A percentile compares a stretch with the other conserved stretches of the same genome.
These are phyloP conservation scores for Pocota personata DNA, from an alignment of 2,888 invertebrate species.

Conservation along the genomic window DNA sequence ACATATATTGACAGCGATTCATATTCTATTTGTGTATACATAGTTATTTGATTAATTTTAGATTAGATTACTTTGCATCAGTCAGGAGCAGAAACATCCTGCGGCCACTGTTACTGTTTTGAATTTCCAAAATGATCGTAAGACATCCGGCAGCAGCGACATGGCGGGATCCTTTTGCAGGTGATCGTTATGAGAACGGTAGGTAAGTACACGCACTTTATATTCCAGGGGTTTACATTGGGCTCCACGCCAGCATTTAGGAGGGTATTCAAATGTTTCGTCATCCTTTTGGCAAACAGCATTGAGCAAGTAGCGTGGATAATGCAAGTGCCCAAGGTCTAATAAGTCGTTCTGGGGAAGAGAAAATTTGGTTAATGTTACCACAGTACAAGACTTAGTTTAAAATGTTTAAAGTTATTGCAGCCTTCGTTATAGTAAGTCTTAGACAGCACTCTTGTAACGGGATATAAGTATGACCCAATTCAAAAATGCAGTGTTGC, in stretches of 20 bases:
- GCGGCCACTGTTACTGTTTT: slow-evolving; percentile 80
- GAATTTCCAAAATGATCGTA: slow-evolving; percentile 79
- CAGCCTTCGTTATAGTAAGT: too few species aligned
- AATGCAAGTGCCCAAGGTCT: slow-evolving; percentile 80
- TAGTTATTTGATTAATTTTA: slow-evolving; percentile 27
- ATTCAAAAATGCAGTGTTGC: too few species aligned
- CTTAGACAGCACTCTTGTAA: too few species aligned
- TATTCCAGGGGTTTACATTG: slow-evolving; percentile 81
- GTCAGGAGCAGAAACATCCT: slow-evolving; percentile 81
- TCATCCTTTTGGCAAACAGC: slow-evolving; percentile 80
- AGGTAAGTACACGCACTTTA: slow-evolving; percentile 80
- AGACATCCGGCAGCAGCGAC: slow-evolving; percentile 76
- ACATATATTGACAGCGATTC: slow-evolving; percentile 40
- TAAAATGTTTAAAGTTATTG: not conserved
- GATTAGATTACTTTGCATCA: slow-evolving; percentile 1
- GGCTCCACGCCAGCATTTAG: slow-evolving; percentile 80
- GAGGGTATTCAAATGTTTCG: slow-evolving; percentile 73
- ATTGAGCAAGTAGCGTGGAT: slow-evolving; percentile 81
- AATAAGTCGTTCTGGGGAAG: slow-evolving; percentile 78
- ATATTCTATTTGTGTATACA: slow-evolving; percentile 25
- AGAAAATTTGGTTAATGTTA: not conserved
- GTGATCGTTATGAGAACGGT: slow-evolving; percentile 75
- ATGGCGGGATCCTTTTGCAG: slow-evolving; percentile 76
- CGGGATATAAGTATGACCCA: too few species aligned
- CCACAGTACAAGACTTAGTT: not conserved